phyloP scores from a whole-genome alignment of 2,113 vertebrate genomes.

The Cervus canadensis region DNA sequence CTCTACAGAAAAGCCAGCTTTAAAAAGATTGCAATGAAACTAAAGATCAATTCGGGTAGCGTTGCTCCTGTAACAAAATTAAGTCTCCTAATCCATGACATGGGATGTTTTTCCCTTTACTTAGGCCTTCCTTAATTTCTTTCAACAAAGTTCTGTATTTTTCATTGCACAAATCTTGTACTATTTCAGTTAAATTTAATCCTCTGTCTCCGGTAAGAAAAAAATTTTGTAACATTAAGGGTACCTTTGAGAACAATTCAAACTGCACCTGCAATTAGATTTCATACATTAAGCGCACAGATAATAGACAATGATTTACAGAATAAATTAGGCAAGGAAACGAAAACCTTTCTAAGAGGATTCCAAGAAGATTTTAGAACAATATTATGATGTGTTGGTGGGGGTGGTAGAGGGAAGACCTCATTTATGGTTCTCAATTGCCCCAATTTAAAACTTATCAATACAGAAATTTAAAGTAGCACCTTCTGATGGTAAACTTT shows the following conservation, averaged over 20 bases:
- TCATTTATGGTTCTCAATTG: neutral
- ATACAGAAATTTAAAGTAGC: neutral
- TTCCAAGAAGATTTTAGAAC: neutral
- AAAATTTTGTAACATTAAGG: neutral
- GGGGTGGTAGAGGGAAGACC: no score
- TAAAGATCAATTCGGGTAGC: neutral
- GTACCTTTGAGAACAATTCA: neutral
- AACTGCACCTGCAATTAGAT: neutral
- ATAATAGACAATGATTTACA: neutral
- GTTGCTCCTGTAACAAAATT: neutral
- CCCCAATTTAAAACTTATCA: constrained; percentile 4
- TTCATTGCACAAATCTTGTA: neutral
- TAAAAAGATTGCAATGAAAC: neutral
- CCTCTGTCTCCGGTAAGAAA: neutral
- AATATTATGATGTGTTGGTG: neutral
- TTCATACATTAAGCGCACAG: neutral
- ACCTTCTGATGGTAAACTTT: neutral
- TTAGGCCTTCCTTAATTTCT: neutral
- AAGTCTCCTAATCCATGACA: neutral
- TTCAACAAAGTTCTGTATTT: neutral
- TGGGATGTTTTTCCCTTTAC: neutral
- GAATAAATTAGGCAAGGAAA: neutral
- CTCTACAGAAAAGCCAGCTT: neutral
- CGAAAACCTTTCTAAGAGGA: neutral
- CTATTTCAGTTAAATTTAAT: neutral